A percentile compares a stretch with the other conserved stretches of the same genome.
phyloP scores from a whole-genome alignment of 2,113 vertebrate genomes.

The Phoenicopterus ruber region DNA sequence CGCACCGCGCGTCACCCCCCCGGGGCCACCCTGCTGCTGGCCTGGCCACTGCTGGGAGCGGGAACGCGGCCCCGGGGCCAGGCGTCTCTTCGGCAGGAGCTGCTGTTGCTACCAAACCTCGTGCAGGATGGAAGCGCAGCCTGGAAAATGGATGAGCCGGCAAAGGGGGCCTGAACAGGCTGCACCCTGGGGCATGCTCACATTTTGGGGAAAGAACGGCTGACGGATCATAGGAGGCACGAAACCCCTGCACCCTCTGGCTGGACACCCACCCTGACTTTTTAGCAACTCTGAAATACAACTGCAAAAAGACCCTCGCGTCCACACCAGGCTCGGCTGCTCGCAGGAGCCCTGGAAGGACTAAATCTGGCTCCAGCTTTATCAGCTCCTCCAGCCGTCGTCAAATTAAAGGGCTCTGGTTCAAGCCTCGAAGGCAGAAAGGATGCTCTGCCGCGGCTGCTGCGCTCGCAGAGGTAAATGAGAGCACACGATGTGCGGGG shows the following conservation, averaged over 20 bases:
- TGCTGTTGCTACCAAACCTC: background rate
- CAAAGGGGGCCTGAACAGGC: background rate
- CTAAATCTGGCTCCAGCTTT: background rate
- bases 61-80: rapidly evolving
- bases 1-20: background rate
- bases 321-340: rapidly evolving
- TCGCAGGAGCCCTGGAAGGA: background rate
- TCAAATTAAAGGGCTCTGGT: background rate
- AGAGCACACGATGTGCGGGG: background rate
- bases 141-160: background rate
- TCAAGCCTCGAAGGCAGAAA: background rate
- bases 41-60: background rate
- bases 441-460: background rate
- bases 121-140: rapidly evolving
- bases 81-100: background rate
- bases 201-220: rapidly evolving
- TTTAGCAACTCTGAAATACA: background rate
- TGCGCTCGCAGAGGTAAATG: background rate
- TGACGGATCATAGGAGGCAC: rapidly evolving
- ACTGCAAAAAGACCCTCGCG: rapidly evolving
- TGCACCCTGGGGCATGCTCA: background rate
- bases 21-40: background rate
- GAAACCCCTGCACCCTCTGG: rapidly evolving
- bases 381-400: background rate
- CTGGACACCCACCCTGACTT: background rate